Evolutionary conservation across 2,113 vertebrate genomes (phyloP).

Genomic region (Electrona antarctica): DNA sequence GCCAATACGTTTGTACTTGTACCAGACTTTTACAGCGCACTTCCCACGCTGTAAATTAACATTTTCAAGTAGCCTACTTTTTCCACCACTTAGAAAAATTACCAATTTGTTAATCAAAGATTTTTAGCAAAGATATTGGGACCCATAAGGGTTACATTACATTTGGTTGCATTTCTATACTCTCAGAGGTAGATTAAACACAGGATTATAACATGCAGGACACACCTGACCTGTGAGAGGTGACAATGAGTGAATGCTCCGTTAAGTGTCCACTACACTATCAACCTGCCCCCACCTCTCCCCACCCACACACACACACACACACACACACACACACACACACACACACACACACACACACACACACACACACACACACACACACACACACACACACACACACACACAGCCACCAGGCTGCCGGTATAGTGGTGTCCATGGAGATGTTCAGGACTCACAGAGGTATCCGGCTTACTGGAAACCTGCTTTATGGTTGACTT

Average conservation of each 20-base stretch:
- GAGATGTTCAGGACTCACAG: constrained; percentile 63
- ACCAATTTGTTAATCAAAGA: too few species aligned
- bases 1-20: too few species aligned
- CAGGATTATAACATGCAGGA: too few species aligned
- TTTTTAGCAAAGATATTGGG: too few species aligned
- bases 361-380: constrained; percentile 24
- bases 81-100: too few species aligned
- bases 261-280: constrained; percentile 2
- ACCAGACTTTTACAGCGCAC: too few species aligned
- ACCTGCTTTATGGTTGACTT: constrained; percentile 79
- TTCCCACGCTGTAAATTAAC: too few species aligned
- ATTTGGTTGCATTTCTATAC: too few species aligned
- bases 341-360: background rate
- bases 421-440: constrained; percentile 73
- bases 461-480: constrained; percentile 82
- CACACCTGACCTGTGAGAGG: constrained; percentile 34
- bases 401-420: background rate
- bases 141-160: too few species aligned
- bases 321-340: too few species aligned
- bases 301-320: background rate
- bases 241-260: constrained; percentile 18
- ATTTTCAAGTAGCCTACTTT: too few species aligned
- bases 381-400: constrained; percentile 3
- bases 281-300: constrained; percentile 1
- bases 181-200: too few species aligned